Base-by-base conservation (phyloP, 2,888 invertebrate genomes). In the Bembecia ichneumoniformis region DNA sequence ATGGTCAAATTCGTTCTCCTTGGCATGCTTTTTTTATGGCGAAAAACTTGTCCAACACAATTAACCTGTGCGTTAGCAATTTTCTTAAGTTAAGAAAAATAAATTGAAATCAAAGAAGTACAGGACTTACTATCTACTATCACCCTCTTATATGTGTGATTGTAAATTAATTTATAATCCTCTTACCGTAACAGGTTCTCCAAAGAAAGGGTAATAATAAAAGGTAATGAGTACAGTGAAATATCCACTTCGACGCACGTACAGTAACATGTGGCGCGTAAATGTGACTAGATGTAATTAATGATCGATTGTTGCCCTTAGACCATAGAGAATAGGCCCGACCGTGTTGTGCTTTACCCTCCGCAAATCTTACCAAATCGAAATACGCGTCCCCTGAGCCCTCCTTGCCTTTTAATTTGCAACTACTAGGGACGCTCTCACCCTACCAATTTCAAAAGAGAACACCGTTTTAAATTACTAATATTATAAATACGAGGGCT, bases 401-500 rank as follows among this genome's bases (percentile, higher is more conserved):
- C 60, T 63, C 70, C 76, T 75, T 63, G 81, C 79, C 83, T 87
- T 88, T 87, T 87, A 87, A 87, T 88, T 87, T 88, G 82, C 82
- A 68, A 82, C 71, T 71, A 78, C 81, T 77, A 83, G 84, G 75
- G 74, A 76, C 66, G 59, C 66, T 65, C 59, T 57, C 60, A 57
- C 58, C 52, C 58, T 44, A 44, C 17, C 44, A 16, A 11, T 9
- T 17, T 44, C 10, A 40, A 40, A 40, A 40, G 40, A 40, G 40
- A 44, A 44, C 17, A 44, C 44, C 15, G 15, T 9, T 9, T 15
- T 17, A 44, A 44, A 17, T 16, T 44, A 16, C 17, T 28, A 28
- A 28, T 28, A 28, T 28, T 28, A 28, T 28, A 28, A 28, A 28
- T 28, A 28, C 7, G 28, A 28, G 28, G 28, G 28, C 7, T 28